Evolutionary conservation across 2,888 invertebrate genomes (phyloP).

Genomic region (Gymnocheta viridis): DNA sequence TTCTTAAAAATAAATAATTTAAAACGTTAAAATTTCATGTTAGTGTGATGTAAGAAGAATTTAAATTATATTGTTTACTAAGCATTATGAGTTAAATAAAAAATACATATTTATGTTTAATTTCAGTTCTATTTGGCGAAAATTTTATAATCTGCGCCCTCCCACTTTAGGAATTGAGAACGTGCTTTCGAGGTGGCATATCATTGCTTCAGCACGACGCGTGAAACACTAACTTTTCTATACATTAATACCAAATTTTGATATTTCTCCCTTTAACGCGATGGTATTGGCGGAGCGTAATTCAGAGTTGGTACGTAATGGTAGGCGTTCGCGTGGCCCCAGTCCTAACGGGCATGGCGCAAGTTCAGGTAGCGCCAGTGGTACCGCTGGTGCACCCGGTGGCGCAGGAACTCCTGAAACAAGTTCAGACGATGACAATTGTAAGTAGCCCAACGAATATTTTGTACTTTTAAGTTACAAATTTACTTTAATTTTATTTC

Average conservation of each 20-base stretch:
- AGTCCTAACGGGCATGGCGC: conserved; percentile 90
- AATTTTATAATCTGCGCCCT: neutral
- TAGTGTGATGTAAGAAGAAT: conserved; percentile 40
- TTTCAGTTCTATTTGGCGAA: conserved; percentile 29
- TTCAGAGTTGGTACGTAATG: conserved; percentile 91
- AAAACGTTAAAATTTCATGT: neutral
- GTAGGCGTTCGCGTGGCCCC: conserved; percentile 93
- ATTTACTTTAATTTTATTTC: neutral
- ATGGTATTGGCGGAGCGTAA: conserved; percentile 96
- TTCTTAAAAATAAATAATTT: conserved; percentile 13
- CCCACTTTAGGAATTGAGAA: conserved; percentile 16
- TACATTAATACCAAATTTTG: neutral
- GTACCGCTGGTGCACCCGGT: conserved; percentile 70
- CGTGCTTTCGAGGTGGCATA: conserved; percentile 17
- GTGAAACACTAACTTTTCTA: conserved; percentile 23
- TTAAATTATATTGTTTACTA: neutral
- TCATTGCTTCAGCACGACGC: neutral
- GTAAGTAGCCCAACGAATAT: conserved; percentile 81
- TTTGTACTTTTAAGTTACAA: neutral
- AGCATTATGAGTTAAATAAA: neutral
- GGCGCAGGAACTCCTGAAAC: conserved; percentile 87
- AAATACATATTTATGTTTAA: neutral
- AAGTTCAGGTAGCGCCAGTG: conserved; percentile 67
- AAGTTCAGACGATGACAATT: conserved; percentile 93
- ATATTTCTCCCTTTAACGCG: conserved; percentile 75